A percentile compares a stretch with the other conserved stretches of the same genome.
Conservation (phyloP, 2,888 invertebrate genomes). For the Drosophila melanosoma region DNA sequence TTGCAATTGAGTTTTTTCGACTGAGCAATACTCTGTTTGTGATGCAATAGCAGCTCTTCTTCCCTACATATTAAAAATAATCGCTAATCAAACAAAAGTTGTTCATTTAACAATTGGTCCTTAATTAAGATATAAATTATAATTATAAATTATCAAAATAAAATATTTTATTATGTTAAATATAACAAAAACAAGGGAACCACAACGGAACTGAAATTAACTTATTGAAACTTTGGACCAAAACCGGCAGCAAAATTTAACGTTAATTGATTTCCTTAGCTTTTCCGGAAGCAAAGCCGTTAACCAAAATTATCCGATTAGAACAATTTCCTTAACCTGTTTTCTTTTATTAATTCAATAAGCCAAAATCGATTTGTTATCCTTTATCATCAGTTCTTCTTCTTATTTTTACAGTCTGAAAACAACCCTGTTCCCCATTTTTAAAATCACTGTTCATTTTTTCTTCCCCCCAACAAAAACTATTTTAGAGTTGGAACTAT, state of each 20-base stretch:
- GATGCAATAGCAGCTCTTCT: not conserved
- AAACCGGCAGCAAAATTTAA: not conserved
- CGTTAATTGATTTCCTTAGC: not conserved
- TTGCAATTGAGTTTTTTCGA: not conserved
- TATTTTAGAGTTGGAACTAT: not conserved
- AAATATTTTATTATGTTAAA: not conserved
- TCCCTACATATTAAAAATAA: not conserved
- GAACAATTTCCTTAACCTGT: not conserved
- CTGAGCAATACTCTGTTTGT: slow-evolving; percentile 8
- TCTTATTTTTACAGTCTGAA: not conserved
- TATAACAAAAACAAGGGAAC: not conserved
- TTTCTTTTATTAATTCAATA: not conserved
- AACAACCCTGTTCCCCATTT: not conserved
- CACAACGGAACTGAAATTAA: not conserved
- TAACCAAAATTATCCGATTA: not conserved
- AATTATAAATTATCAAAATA: not conserved
- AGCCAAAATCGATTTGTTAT: not conserved
- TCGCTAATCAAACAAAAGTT: not conserved
- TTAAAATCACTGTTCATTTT: not conserved
- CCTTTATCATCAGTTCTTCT: not conserved
- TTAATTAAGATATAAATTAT: not conserved
- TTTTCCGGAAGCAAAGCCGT: not conserved
- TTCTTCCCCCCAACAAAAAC: not conserved
- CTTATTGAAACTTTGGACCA: not conserved
- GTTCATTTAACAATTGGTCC: not conserved